A percentile compares a stretch with the other conserved stretches of the same genome.
Conservation (phyloP, 2,113 vertebrate species). For the Phaetusa simplex region DNA sequence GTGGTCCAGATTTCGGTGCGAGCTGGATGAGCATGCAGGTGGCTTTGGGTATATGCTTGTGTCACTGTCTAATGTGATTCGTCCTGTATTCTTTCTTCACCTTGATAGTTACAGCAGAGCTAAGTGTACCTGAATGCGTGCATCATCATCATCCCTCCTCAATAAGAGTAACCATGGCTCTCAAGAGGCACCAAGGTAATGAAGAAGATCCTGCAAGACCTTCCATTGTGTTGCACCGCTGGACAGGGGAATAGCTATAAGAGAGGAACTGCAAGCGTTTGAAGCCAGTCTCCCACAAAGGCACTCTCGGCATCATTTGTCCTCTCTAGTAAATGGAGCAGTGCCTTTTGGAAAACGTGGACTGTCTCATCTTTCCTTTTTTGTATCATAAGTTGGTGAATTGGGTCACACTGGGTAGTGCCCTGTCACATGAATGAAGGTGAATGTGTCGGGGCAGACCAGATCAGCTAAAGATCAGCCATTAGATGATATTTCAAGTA, state of each 20-base stretch:
- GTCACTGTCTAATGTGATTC: neutral
- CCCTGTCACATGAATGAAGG: neutral
- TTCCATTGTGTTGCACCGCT: neutral
- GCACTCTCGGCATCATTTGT: neutral
- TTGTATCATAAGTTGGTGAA: neutral
- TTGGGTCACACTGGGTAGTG: neutral
- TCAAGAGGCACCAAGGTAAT: neutral
- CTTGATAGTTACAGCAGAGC: neutral
- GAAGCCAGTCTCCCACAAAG: neutral
- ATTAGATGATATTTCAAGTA: neutral
- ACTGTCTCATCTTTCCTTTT: neutral
- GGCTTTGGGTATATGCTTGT: neutral
- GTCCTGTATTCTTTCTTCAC: neutral
- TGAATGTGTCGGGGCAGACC: neutral
- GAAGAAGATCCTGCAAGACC: neutral
- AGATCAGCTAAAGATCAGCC: neutral
- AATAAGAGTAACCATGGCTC: too few relatives aligned
- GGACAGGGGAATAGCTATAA: neutral
- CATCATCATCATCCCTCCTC: neutral
- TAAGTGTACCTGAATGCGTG: neutral
- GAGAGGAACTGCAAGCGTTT: neutral
- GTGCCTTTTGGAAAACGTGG: neutral
- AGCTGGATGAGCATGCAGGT: neutral
- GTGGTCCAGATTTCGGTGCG: neutral
- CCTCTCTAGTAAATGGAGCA: neutral